Evolutionary conservation across 2,797 vertebrate genomes (phyloP).

Genomic region (Austrolebias charrua): DNA sequence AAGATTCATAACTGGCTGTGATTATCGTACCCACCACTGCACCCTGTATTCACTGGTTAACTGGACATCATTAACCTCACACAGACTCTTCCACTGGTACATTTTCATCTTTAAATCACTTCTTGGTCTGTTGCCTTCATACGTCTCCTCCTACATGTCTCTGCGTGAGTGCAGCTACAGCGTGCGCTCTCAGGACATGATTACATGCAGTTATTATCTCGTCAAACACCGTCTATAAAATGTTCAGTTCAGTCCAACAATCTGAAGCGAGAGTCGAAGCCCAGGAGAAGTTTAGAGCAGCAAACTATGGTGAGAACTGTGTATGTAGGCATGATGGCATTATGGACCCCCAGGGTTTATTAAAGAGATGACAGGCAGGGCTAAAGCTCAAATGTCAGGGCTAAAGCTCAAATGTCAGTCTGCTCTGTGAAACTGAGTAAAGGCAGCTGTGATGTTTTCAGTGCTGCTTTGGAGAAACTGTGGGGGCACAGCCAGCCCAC

Average conservation of each 20-base stretch:
- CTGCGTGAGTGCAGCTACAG: too few relatives aligned
- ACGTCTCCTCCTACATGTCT: too few relatives aligned
- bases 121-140: too few relatives aligned
- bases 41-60: too few relatives aligned
- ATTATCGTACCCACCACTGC: too few relatives aligned
- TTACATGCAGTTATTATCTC: not conserved
- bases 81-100: too few relatives aligned
- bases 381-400: too few relatives aligned
- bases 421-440: conserved; percentile 4
- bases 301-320: conserved; percentile 8
- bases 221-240: conserved; percentile 11
- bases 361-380: not conserved
- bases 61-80: too few relatives aligned
- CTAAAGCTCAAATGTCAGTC: not conserved
- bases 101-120: too few relatives aligned
- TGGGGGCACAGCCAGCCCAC: conserved; percentile 8
- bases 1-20: too few relatives aligned
- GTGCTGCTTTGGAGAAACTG: conserved; percentile 25
- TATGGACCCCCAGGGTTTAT: conserved; percentile 6
- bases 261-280: conserved; percentile 3
- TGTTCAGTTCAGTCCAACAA: not conserved
- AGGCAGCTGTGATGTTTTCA: not conserved
- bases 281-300: not conserved
- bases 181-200: too few relatives aligned
- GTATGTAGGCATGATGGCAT: not conserved